These are phyloP conservation scores for Phylloscopus trochilus DNA, from an alignment of 2,113 vertebrate species.

Conservation along the genomic window DNA sequence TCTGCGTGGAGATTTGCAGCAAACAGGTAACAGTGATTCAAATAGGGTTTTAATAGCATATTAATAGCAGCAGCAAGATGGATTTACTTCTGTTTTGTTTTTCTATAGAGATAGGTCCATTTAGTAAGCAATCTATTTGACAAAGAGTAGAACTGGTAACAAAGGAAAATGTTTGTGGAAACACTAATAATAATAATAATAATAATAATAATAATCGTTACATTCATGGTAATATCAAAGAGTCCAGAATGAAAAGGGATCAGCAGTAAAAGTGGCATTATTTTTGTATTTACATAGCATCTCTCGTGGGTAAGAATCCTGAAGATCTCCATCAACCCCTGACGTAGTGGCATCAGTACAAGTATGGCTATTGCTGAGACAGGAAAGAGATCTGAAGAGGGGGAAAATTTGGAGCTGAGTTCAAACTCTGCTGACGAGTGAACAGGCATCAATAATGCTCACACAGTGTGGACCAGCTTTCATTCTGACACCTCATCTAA, in stretches of 20 bases:
- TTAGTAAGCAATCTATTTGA: slow-evolving; percentile 36
- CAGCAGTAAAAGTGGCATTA: background rate
- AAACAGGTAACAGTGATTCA: background rate
- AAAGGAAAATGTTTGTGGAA: background rate
- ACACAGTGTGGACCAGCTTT: background rate
- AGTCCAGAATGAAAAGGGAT: background rate
- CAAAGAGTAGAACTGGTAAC: background rate
- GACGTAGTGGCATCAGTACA: background rate
- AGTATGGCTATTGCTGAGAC: background rate
- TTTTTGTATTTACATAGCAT: background rate
- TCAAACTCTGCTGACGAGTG: background rate
- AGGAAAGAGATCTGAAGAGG: background rate
- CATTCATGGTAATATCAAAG: background rate
- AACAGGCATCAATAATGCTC: background rate
- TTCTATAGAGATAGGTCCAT: background rate
- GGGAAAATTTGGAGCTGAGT: background rate
- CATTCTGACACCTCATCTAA: slow-evolving; percentile 17
- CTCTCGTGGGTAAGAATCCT: background rate
- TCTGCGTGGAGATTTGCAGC: background rate
- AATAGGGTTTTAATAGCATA: slow-evolving; percentile 22
- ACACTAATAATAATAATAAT: background rate
- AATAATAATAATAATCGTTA: background rate
- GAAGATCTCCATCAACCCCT: background rate
- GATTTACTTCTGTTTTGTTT: slow-evolving; percentile 13
- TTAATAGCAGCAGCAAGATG: background rate